Conservation (phyloP, 2,888 invertebrate species). For the Muschampia plurimacula region DNA sequence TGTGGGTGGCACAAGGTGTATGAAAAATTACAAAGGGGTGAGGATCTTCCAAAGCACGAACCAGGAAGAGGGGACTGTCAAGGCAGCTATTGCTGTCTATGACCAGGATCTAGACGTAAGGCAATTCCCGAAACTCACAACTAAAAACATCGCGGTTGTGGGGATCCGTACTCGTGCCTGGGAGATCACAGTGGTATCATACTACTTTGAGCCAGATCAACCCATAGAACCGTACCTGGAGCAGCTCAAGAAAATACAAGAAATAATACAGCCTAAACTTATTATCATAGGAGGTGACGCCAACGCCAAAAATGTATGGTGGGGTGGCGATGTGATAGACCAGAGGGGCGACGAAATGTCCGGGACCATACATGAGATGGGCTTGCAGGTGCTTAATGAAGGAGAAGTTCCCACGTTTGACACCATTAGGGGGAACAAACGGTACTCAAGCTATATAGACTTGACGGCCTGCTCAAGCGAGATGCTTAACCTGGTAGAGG, state of each 20-base stretch:
- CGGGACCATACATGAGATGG: too few species aligned
- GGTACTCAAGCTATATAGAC: background rate
- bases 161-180: background rate
- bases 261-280: too few species aligned
- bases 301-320: too few species aligned
- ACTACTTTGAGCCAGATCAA: background rate
- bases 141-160: background rate
- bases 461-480: background rate
- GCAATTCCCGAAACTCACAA: slow-evolving; percentile 18
- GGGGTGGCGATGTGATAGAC: too few species aligned
- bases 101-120: slow-evolving; percentile 18
- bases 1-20: background rate
- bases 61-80: slow-evolving; percentile 13
- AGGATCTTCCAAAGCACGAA: slow-evolving; percentile 25
- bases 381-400: too few species aligned
- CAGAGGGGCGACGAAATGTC: too few species aligned
- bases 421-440: background rate
- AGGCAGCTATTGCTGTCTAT: slow-evolving; percentile 31
- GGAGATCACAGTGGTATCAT: background rate
- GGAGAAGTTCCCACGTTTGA: background rate
- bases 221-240: too few species aligned
- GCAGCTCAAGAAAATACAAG: too few species aligned
- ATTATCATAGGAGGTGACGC: too few species aligned
- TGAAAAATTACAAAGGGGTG: slow-evolving; percentile 7
- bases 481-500: background rate